A percentile compares a stretch with the other conserved stretches of the same genome.
Conservation (phyloP, 2,888 invertebrate species). For the Lithosia quadra region DNA sequence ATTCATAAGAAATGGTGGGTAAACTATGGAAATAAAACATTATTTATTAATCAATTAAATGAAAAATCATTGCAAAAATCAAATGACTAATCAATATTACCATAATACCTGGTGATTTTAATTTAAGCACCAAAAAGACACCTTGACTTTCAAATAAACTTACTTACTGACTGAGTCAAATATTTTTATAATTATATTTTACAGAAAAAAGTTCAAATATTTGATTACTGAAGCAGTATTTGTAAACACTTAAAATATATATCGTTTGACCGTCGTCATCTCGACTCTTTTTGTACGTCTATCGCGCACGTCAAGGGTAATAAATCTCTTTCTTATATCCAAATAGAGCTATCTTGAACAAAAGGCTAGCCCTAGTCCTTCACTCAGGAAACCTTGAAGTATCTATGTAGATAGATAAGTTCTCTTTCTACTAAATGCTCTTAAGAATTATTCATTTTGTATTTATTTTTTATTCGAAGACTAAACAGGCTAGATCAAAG, state of each 20-base stretch:
- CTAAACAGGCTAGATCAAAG: neutral
- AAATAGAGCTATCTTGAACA: constrained; percentile 53
- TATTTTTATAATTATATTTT: neutral
- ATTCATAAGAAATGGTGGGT: too few relatives aligned
- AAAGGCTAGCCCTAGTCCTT: constrained; percentile 34
- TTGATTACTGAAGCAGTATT: constrained; percentile 25
- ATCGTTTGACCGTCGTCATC: constrained; percentile 42
- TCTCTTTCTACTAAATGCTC: constrained; percentile 32
- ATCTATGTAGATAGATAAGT: constrained; percentile 32
- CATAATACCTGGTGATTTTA: too few relatives aligned
- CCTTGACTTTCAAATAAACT: too few relatives aligned
- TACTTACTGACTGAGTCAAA: too few relatives aligned
- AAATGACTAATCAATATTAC: too few relatives aligned
- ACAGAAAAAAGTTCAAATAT: neutral
- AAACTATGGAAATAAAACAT: too few relatives aligned
- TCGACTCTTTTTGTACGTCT: constrained; percentile 49
- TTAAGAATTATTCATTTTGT: neutral
- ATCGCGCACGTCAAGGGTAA: constrained; percentile 52
- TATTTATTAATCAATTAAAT: too few relatives aligned
- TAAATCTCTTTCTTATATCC: constrained; percentile 56
- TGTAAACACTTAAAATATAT: constrained; percentile 37
- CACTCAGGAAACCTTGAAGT: constrained; percentile 25
- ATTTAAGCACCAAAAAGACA: too few relatives aligned
- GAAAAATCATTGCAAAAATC: too few relatives aligned
- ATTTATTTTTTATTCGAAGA: neutral